Conservation (phyloP, 2,113 vertebrate genomes). For the Pionites leucogaster region DNA sequence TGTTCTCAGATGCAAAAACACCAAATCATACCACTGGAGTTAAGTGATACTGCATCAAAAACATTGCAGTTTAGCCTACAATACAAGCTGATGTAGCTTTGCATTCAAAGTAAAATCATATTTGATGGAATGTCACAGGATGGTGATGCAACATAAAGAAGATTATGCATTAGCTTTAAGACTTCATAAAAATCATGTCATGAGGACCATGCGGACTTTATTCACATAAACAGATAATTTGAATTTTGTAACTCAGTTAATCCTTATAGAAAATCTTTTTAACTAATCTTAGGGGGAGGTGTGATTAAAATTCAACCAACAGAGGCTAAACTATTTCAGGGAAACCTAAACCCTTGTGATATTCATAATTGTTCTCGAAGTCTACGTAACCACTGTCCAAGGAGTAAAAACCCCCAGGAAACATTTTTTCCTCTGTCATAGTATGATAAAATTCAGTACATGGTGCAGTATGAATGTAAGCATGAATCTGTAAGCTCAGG, state of each 20-base stretch:
- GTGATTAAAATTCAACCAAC: not conserved
- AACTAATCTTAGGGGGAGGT: not conserved
- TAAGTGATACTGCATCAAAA: not conserved
- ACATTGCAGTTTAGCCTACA: not conserved
- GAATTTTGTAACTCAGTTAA: not conserved
- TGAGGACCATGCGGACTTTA: not conserved
- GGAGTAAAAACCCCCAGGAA: not conserved
- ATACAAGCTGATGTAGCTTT: not conserved
- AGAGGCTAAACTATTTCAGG: not conserved
- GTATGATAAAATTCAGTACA: too few relatives aligned
- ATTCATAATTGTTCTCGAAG: not conserved
- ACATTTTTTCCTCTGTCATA: not conserved
- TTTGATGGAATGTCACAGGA: not conserved
- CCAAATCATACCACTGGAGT: not conserved
- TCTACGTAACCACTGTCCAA: not conserved
- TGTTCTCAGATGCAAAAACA: not conserved
- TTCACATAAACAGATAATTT: not conserved
- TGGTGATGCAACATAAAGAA: not conserved
- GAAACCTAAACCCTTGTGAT: not conserved
- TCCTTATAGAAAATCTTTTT: not conserved
- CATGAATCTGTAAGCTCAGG: accelerated
- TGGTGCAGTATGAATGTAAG: not conserved
- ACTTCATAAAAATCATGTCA: not conserved
- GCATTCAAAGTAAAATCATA: not conserved
- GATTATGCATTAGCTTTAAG: not conserved